These are phyloP conservation scores for Amiota minor DNA, from an alignment of 2,888 invertebrate genomes.

Conservation along the genomic window DNA sequence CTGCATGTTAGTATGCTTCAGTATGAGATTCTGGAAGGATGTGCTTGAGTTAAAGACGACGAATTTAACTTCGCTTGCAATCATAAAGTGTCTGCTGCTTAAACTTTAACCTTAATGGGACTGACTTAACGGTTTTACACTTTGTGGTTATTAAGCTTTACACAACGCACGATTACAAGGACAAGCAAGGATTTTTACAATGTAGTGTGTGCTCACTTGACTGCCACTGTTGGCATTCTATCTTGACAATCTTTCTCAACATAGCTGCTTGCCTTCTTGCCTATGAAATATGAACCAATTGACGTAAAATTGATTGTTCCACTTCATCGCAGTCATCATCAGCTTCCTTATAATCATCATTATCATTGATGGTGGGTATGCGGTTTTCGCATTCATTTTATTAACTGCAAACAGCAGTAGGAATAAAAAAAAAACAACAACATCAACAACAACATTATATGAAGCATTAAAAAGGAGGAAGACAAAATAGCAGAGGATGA, in stretches of 20 bases:
- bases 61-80: constrained; percentile 1
- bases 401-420: constrained; percentile 51
- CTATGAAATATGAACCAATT: constrained; percentile 64
- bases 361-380: constrained; percentile 30
- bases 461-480: neutral
- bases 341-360: no score
- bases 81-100: constrained; percentile 33
- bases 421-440: neutral
- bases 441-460: neutral
- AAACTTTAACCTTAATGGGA: constrained; percentile 53
- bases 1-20: neutral
- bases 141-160: constrained; percentile 9
- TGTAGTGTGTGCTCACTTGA: constrained; percentile 17
- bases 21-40: neutral
- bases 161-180: neutral
- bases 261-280: constrained; percentile 32
- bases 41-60: neutral
- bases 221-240: constrained; percentile 29
- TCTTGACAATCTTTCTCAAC: neutral
- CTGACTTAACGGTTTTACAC: constrained; percentile 24
- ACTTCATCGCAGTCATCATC: constrained; percentile 12
- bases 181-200: neutral
- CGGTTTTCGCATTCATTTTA: constrained; percentile 55
- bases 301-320: constrained; percentile 66
- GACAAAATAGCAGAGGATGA: neutral